Evolutionary conservation across 64 coral and sea anemone genomes (phyloP).

Genomic region (Stichodactyla mertensii): DNA sequence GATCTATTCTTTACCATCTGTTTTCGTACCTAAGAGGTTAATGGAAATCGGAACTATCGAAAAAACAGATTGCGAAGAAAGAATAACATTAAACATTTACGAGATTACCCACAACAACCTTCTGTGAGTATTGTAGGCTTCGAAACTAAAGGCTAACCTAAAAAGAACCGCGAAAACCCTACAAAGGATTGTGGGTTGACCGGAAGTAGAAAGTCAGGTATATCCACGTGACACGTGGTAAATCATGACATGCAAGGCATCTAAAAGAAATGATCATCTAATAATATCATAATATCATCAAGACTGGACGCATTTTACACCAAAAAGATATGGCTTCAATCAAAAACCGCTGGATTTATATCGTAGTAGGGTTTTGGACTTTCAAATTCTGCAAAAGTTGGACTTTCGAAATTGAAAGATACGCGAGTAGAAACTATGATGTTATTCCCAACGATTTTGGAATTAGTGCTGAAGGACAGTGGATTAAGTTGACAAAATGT

Average conservation of each 20-base stretch:
- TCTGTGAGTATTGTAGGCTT: background rate
- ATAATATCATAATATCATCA: background rate
- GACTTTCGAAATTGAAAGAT: background rate
- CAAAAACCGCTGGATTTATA: background rate
- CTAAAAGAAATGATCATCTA: slow-evolving; percentile 20
- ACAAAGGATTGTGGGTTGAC: background rate
- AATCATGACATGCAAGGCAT: background rate
- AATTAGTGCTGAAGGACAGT: background rate
- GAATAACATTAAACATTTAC: background rate
- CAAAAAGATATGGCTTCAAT: background rate
- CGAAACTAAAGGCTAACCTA: background rate
- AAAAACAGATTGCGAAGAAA: background rate
- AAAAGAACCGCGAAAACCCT: background rate
- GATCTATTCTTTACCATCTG: background rate
- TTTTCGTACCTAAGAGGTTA: background rate
- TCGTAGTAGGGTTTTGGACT: background rate
- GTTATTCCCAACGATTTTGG: background rate
- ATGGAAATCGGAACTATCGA: background rate
- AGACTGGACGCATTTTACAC: background rate
- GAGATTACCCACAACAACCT: background rate
- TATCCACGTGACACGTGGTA: too few relatives aligned
- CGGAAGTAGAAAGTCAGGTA: background rate
- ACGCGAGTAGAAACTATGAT: background rate
- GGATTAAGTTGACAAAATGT: background rate
- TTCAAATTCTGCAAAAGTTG: background rate